Conservation (phyloP, 2,113 vertebrate species). For the Hiodon alosoides region DNA sequence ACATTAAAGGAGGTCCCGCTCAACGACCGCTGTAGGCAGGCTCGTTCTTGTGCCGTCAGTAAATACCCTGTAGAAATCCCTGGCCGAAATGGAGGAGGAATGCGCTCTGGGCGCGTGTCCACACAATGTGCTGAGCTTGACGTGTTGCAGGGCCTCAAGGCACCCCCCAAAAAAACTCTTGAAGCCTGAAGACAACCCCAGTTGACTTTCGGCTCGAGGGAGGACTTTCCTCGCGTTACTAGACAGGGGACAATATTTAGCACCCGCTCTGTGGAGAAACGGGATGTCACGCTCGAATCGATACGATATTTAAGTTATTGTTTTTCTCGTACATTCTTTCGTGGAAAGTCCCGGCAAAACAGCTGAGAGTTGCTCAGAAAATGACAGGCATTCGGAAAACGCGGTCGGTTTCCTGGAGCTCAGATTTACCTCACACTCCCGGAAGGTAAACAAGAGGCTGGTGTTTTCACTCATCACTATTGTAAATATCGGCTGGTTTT, state of each 20-base stretch:
- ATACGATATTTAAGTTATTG: neutral
- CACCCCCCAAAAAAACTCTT: no score
- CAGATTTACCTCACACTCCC: conserved; percentile 9
- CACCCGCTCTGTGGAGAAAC: neutral
- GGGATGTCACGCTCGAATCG: neutral
- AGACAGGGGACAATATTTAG: neutral
- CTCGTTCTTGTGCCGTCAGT: neutral
- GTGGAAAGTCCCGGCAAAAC: neutral
- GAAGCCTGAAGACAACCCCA: no score
- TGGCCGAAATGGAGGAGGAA: neutral
- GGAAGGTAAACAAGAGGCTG: conserved; percentile 15
- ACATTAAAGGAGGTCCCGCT: neutral
- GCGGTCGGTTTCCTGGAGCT: neutral
- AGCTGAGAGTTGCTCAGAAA: conserved; percentile 17
- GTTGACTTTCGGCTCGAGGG: no score
- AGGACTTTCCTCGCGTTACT: neutral
- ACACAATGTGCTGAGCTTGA: neutral
- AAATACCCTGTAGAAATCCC: conserved; percentile 8
- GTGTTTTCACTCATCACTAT: neutral
- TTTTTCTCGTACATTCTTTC: conserved; percentile 1
- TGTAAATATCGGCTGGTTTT: conserved; percentile 15
- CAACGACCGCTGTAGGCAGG: neutral
- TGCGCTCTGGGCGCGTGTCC: neutral
- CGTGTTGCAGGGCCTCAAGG: neutral
- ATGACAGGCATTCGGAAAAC: neutral